These are phyloP conservation scores for Yponomeuta plumbellus DNA, from an alignment of 2,888 invertebrate genomes.

Conservation along the genomic window DNA sequence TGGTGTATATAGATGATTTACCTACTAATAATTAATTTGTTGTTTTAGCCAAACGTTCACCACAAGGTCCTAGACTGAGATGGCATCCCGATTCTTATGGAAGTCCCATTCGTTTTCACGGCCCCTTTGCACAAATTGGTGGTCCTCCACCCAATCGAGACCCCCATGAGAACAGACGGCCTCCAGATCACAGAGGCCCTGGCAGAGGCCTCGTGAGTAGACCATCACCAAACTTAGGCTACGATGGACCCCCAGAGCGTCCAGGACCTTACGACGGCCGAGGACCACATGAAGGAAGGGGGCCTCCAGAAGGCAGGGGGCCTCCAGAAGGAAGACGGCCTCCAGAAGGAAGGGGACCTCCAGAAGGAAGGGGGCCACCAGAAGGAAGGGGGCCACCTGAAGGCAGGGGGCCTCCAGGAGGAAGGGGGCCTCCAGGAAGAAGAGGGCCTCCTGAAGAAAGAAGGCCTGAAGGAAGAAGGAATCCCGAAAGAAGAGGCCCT, in stretches of 20 bases:
- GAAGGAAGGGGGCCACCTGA: constrained; percentile 13
- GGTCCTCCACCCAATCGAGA: not conserved
- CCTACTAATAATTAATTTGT: not conserved
- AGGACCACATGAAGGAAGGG: not conserved
- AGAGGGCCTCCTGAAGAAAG: constrained; percentile 16
- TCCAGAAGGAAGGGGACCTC: constrained; percentile 19
- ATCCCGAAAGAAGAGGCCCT: constrained; percentile 19
- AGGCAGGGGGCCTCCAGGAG: constrained; percentile 22
- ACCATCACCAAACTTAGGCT: not conserved
- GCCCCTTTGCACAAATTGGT: constrained; percentile 19
- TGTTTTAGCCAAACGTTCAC: constrained; percentile 15
- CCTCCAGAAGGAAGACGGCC: constrained; percentile 23
- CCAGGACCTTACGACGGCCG: not conserved
- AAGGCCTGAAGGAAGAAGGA: constrained; percentile 10
- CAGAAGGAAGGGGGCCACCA: constrained; percentile 8
- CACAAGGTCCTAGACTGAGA: constrained; percentile 13
- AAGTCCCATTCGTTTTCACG: constrained; percentile 18
- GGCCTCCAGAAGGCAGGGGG: constrained; percentile 21
- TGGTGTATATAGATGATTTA: too few relatives aligned
- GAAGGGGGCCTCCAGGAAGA: constrained; percentile 21
- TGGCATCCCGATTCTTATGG: constrained; percentile 9
- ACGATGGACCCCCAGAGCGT: not conserved
- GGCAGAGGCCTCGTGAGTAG: constrained; percentile 11
- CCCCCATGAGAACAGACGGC: not conserved
- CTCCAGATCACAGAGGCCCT: constrained; percentile 17